Evolutionary conservation across 2,888 invertebrate species (phyloP), one percentile per base, ranked within the genome.

Genomic region (Phragmatobia fuliginosa): DNA sequence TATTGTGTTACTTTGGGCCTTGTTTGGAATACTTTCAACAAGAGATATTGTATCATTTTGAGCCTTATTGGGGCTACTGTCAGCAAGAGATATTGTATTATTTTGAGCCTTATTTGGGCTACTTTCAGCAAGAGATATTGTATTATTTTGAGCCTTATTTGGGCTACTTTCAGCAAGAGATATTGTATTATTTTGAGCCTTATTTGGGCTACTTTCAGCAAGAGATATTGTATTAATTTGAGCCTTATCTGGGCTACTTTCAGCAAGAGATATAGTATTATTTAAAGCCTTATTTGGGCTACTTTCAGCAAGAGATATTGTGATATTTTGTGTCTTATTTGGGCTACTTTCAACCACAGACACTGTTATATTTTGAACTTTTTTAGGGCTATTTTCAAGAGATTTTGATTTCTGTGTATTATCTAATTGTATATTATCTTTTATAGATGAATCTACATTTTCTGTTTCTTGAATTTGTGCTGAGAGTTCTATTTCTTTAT

Each of bases 391-490:
- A 32, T 41, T 38, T 28, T 64, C 62, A 31, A 59, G n/a, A n/a
- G 58, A 32, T 31, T 32, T 67, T 65, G 38, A 49, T 58, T 41
- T 68, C 6, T 72, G 52, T 63, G 67, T 68, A 63, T 66, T 68
- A 76, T 84, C 77, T 49, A 45, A 71, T 59, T 52, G 59, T 65
- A 31, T 16, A 32, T 71, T 56, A 61, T 83, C 82, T 33, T 83
- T 85, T 65, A 79, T 80, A 64, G 85, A 84, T 36, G 85, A 86
- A 76, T 89, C 89, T 49, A 83, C 87, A 61, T 74, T 74, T 73
- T 82, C 83, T 52, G 83, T 74, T 58, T 80, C 75, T 56, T 77
- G 74, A 56, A 49, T 52, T 45, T 80, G 68, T 64, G 71, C 62
- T 67, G 78, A 69, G 66, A 79, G 56, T 66, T 72, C 64, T 25